A percentile compares a stretch with the other conserved stretches of the same genome.
Conservation (phyloP, 2,113 vertebrate genomes). For the Aegotheles bennettii region DNA sequence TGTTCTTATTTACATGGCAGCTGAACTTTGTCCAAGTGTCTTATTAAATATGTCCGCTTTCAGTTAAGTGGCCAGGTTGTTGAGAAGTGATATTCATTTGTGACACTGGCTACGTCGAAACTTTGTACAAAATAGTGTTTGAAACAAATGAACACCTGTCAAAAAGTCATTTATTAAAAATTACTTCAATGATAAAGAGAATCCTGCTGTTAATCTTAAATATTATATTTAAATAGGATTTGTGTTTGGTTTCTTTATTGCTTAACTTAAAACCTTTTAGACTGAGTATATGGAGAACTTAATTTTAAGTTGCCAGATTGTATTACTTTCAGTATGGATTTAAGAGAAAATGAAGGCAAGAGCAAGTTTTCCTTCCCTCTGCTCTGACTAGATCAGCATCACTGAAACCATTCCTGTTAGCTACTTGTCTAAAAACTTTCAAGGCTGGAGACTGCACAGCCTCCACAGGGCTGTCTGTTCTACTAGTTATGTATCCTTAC, state of each 20-base stretch:
- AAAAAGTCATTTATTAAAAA: background rate
- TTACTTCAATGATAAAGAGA: background rate
- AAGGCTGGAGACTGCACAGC: background rate
- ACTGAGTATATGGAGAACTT: background rate
- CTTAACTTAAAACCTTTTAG: background rate
- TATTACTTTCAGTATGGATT: background rate
- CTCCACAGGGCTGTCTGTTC: rapidly evolving
- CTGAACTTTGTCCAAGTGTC: background rate
- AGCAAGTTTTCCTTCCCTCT: background rate
- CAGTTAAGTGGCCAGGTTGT: background rate
- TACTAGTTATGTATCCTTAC: rapidly evolving
- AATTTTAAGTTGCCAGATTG: background rate
- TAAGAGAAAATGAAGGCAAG: background rate
- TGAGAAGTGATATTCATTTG: background rate
- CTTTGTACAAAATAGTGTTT: background rate
- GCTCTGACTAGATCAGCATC: background rate
- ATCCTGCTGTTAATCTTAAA: background rate
- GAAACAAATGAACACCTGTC: background rate
- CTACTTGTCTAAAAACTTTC: background rate
- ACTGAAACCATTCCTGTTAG: background rate
- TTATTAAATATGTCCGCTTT: background rate
- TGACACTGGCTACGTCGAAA: background rate
- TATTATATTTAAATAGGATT: background rate
- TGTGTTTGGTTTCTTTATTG: background rate
- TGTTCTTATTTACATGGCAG: background rate